Conservation (phyloP, 2,113 vertebrate genomes). For the Muntiacus muntjak region DNA sequence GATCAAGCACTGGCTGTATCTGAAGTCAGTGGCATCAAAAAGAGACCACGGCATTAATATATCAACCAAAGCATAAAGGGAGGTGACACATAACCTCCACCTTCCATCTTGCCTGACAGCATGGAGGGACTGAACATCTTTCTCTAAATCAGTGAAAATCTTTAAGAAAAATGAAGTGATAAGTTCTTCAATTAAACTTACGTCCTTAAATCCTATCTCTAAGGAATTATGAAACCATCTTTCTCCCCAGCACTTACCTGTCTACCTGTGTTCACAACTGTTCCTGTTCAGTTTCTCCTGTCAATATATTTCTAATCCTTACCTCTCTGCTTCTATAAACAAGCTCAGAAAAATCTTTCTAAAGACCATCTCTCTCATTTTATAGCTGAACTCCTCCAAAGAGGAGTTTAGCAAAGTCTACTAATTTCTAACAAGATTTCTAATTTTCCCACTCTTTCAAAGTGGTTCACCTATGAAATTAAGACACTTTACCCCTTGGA, state of each 20-base stretch:
- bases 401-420: neutral
- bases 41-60: neutral
- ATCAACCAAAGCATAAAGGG: neutral
- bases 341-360: neutral
- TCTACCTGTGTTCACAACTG: neutral
- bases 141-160: neutral
- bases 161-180: neutral
- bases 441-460: neutral
- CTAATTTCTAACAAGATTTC: neutral
- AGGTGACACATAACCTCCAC: neutral
- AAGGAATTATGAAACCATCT: neutral
- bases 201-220: neutral
- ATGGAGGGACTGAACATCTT: neutral
- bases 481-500: neutral
- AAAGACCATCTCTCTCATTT: neutral
- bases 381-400: neutral
- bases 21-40: neutral
- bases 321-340: neutral
- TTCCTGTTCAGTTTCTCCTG: neutral
- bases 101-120: neutral
- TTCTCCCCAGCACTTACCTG: neutral
- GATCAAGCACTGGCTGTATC: neutral
- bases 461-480: neutral
- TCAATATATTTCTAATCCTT: neutral
- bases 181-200: neutral